Evolutionary conservation across 2,888 invertebrate species (phyloP).

Genomic region (Ecliptopera silaceata): DNA sequence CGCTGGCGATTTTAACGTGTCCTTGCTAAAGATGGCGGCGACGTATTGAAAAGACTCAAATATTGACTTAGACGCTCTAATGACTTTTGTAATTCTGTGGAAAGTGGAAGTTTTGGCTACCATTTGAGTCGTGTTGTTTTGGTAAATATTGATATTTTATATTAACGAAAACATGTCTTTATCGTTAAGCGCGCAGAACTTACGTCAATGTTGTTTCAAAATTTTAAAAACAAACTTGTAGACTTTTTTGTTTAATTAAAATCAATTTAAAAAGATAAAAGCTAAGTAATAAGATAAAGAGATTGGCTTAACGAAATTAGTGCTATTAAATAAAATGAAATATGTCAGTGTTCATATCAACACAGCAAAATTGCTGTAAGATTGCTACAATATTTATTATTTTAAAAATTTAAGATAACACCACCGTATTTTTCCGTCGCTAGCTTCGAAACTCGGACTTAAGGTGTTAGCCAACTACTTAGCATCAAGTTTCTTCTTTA

Average conservation of each 20-base stretch:
- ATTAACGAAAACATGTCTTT: neutral
- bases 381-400: no score
- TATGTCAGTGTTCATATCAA: no score
- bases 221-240: no score
- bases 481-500: constrained; percentile 61
- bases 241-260: no score
- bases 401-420: no score
- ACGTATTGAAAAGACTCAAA: constrained; percentile 50
- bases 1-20: constrained; percentile 60
- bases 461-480: constrained; percentile 58
- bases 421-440: neutral
- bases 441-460: neutral
- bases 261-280: no score
- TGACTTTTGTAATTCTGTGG: constrained; percentile 66
- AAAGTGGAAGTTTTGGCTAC: constrained; percentile 55
- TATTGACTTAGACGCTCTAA: constrained; percentile 62
- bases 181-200: neutral
- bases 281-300: no score
- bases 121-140: constrained; percentile 27
- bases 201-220: no score
- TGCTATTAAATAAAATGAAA: no score
- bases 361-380: no score
- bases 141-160: constrained; percentile 24
- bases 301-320: no score
- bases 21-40: constrained; percentile 56